Base-by-base conservation (phyloP, 2,113 vertebrate genomes). In the Spizaetus ornatus region DNA sequence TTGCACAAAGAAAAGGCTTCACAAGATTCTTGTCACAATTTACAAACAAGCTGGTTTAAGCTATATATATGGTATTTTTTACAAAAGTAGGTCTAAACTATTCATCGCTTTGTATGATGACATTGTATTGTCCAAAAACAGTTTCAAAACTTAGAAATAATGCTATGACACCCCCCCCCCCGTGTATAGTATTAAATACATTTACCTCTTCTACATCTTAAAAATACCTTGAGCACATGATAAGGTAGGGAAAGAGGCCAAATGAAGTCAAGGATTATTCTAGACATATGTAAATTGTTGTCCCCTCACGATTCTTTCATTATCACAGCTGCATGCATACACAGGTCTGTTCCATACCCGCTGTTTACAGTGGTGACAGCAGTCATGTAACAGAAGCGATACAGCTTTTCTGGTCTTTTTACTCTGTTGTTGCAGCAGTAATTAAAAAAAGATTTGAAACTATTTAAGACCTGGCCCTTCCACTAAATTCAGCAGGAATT, bases 231-330 rank as follows among this genome's bases (percentile, higher is more conserved):
- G 34, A 90, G 55, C 47, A 77, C 7, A 11, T 9, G 45, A 11
- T 13, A 50, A 47, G 5, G 62, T 16, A 53, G 53, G 13, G 23
- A 45, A 38, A 12, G 62, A 69, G 45, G 38, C 38, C 11, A 12
- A 81, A 15, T 6, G 2, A 43, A 61, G 31, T n/a, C 0, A 0
- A 63, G n/a, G n/a, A 27, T 31, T 62, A 16, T n/a, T 63, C 55
- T 42, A 48, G 29, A 21, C 0, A 0, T 26, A 15, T 1, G 47
- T 17, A 18, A 48, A 22, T 10, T 16, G 8, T 31, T 48, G 21
- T 47, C 25, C 40, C 11, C 56, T n/a, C n/a, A 2, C 10, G 25
- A n/a, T 36, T 31, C 29, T 38, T 29, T 34, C 25, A 17, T 20
- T 26, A 47, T 25, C n/a, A 21, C 42, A n/a, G 40, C 47, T 40